Evolutionary conservation across 2,888 invertebrate species (phyloP).

Genomic region (Physocephala rufipes): DNA sequence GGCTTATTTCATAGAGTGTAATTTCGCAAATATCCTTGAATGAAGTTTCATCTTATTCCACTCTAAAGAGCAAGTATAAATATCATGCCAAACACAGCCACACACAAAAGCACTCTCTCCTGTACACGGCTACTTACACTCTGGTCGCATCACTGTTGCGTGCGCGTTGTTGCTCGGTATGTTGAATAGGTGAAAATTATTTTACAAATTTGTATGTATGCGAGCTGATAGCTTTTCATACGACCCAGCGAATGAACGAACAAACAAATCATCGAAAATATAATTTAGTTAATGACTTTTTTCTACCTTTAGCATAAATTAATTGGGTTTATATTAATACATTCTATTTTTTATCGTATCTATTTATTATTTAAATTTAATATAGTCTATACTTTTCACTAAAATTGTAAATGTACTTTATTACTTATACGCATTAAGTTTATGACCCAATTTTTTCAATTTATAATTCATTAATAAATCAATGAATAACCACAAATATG

Average conservation of each 20-base stretch:
- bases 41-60: constrained; percentile 49
- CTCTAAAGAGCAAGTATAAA: background rate
- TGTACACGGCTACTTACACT: constrained; percentile 10
- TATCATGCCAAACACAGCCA: constrained; percentile 46
- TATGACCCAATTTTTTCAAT: background rate
- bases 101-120: constrained; percentile 40
- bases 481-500: background rate
- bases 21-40: constrained; percentile 56
- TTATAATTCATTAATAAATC: background rate
- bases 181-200: constrained; percentile 16
- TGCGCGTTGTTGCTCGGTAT: no score
- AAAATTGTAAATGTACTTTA: constrained; percentile 4
- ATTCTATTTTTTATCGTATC: background rate
- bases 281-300: no score
- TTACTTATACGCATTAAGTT: no score
- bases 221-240: no score
- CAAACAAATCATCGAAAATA: no score
- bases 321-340: no score
- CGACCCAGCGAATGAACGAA: no score
- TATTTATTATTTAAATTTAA: constrained; percentile 14
- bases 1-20: no score
- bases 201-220: no score
- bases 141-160: background rate
- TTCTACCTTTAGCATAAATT: no score
- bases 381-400: background rate